These are phyloP conservation scores for Callinectes sapidus DNA, from an alignment of 2,888 invertebrate species.

Conservation along the genomic window DNA sequence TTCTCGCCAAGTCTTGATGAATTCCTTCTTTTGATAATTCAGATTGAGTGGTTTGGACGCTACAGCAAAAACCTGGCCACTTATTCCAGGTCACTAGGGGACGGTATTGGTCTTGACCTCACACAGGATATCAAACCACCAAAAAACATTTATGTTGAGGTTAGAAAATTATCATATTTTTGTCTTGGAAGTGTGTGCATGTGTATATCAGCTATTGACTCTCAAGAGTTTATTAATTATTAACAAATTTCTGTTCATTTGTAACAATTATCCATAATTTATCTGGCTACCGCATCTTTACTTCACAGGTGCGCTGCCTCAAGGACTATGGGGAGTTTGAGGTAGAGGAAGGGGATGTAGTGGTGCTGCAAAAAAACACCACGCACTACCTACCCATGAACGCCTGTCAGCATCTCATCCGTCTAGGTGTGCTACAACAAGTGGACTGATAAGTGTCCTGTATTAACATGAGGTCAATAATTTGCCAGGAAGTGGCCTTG, in stretches of 20 bases:
- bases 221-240: conserved; percentile 16
- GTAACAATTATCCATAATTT: neutral
- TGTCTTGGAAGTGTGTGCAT: neutral
- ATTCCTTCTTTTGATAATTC: neutral
- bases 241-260: neutral
- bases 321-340: conserved; percentile 95
- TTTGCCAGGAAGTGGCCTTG: neutral
- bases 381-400: conserved; percentile 91
- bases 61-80: conserved; percentile 71
- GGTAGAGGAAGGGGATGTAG: conserved; percentile 92
- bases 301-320: conserved; percentile 83
- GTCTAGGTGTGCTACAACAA: conserved; percentile 91
- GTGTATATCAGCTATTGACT: neutral
- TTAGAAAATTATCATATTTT: conserved; percentile 75
- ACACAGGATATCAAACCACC: conserved; percentile 92
- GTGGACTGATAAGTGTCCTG: conserved; percentile 69
- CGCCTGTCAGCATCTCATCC: conserved; percentile 91
- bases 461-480: neutral
- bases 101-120: conserved; percentile 88
- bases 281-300: too few relatives aligned
- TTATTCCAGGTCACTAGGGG: conserved; percentile 89
- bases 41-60: conserved; percentile 71
- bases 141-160: conserved; percentile 93
- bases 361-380: conserved; percentile 91
- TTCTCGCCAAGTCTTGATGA: neutral